Base-by-base conservation (phyloP, 2,797 vertebrate genomes). In the Sebastes taczanowskii region DNA sequence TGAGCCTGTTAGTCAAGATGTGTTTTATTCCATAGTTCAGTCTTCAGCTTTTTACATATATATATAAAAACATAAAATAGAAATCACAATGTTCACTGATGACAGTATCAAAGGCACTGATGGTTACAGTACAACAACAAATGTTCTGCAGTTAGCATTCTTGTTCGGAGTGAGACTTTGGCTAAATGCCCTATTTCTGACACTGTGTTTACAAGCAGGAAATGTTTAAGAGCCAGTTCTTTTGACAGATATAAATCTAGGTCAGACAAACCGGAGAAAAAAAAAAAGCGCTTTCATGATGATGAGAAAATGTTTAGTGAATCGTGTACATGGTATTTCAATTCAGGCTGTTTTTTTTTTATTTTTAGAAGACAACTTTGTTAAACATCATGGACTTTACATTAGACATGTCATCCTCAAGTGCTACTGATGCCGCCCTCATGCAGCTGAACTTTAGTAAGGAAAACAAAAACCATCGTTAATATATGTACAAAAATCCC, bases 21-120 rank as follows among this genome's bases (percentile, higher is more conserved):
- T 42, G 56, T 67, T 92, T 92, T 89, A 92, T 88, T 90, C 71
- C 76, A 86, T 53, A 65, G 27, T 87, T 92, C 83, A 84, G 58
- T 86, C 77, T 85, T 68, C 11, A 78, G 30, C 56, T 86, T 91
- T 92, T 86, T 83, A 91, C 82, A 92, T 38, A 79, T 61, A 56
- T 38, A 67, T 53, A 68, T 30, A 55, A 78, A 89, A 72, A 87
- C 30, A 84, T 7, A 60, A 74, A 68, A 77, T 73, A 64, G 5
- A 63, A 77, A 75, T 68, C 35, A 84, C 58, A 83, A 8, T 23
- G 42, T 72, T 87, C 16, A 83, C 42, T 82, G 16, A 29, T 49
- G 46, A 69, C 62, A 32, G 29, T 35, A 74, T 80, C 79, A 82
- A 81, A 86, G 68, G 64, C 81, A 78, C 80, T 42, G 55, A 42